phyloP scores from a whole-genome alignment of 2,888 invertebrate species.

The Tolmerus cingulatus region DNA sequence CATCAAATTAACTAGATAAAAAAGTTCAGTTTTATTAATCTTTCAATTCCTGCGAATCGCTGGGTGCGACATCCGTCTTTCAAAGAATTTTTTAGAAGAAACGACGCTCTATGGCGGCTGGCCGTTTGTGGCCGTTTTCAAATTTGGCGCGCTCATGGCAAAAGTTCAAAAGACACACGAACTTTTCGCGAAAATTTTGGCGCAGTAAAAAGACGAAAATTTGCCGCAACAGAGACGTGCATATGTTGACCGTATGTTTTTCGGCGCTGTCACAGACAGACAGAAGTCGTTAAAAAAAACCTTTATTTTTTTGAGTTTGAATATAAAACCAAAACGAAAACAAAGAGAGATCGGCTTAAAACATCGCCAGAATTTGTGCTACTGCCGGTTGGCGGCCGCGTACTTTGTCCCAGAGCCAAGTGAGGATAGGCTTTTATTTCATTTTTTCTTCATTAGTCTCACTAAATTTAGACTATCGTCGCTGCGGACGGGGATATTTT shows the following conservation, averaged over 20 bases:
- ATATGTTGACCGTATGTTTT: constrained; percentile 13
- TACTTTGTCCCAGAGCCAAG: background rate
- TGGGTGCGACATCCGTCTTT: background rate
- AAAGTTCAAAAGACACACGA: background rate
- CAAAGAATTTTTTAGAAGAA: no score
- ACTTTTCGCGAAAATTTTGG: background rate
- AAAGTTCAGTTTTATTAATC: background rate
- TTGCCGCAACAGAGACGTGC: background rate
- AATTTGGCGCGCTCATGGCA: background rate
- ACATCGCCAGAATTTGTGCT: background rate
- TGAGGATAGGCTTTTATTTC: background rate
- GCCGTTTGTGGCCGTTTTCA: background rate
- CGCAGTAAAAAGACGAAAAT: background rate
- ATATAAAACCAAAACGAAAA: background rate
- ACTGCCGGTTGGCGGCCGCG: background rate
- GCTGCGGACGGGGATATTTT: background rate
- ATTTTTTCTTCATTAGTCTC: background rate
- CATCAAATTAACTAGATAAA: background rate
- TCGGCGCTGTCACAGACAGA: background rate
- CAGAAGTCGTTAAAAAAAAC: background rate
- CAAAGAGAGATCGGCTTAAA: background rate
- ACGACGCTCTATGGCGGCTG: no score
- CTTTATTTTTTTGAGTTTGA: background rate
- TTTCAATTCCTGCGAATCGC: background rate
- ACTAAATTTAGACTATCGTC: background rate